Conservation (phyloP, 2,113 vertebrate species). For the Rattus norvegicus region DNA sequence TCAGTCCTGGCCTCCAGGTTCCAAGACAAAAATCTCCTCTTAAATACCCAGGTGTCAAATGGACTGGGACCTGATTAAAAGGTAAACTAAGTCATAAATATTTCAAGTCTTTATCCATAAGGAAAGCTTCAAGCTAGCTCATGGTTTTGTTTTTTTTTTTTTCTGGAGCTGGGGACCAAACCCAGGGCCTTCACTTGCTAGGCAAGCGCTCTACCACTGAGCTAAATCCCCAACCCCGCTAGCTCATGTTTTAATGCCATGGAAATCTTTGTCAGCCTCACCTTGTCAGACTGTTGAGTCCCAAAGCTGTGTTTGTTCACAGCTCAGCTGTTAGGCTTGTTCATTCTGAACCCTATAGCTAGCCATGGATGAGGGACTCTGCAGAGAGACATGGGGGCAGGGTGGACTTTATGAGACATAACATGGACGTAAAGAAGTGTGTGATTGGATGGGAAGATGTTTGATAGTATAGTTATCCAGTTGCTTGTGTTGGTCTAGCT, state of each 20-base stretch:
- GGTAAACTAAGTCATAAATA: background rate
- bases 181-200: too few relatives aligned
- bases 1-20: background rate
- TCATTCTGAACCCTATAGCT: background rate
- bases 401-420: too few relatives aligned
- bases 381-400: fast-evolving
- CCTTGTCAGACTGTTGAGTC: background rate
- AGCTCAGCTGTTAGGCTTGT: background rate
- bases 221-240: too few relatives aligned
- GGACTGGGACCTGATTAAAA: background rate
- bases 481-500: background rate
- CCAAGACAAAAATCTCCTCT: background rate
- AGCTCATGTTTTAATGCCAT: background rate
- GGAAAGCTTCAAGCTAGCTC: background rate
- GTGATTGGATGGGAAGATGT: background rate
- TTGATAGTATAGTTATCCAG: background rate
- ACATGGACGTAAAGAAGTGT: background rate
- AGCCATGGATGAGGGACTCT: background rate
- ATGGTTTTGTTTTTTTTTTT: too few relatives aligned
- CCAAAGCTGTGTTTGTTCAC: background rate
- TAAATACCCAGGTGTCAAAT: too few relatives aligned
- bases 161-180: too few relatives aligned
- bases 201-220: too few relatives aligned
- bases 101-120: background rate
- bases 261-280: background rate